Evolutionary conservation across 2,888 invertebrate genomes (phyloP).

Genomic region (Trissoscelio sp.): DNA sequence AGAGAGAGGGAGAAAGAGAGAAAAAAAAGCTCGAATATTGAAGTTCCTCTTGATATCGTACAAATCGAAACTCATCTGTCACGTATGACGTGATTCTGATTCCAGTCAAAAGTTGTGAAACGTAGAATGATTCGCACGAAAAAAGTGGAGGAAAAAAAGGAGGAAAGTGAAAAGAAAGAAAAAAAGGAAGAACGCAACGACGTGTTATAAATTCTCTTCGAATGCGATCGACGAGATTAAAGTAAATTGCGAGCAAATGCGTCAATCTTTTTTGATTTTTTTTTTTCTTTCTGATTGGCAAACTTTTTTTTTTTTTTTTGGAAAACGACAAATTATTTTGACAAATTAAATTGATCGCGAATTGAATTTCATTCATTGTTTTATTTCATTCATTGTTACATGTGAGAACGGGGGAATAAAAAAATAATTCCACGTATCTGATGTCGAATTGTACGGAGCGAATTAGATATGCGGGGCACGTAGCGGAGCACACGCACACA

Average conservation of each 20-base stretch:
- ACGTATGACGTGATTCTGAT: slow-evolving; percentile 57
- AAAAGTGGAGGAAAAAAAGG: not conserved
- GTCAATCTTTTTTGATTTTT: not conserved
- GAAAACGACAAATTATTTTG: no score
- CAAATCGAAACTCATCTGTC: slow-evolving; percentile 60
- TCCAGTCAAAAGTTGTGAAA: slow-evolving; percentile 47
- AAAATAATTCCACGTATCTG: slow-evolving; percentile 48
- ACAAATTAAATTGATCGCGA: slow-evolving; percentile 40
- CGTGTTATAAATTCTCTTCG: slow-evolving; percentile 20
- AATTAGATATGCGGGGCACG: slow-evolving; percentile 61
- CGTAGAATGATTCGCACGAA: slow-evolving; percentile 47
- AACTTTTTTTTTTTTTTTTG: no score
- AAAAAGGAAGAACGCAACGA: slow-evolving; percentile 12
- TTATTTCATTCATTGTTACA: slow-evolving; percentile 59
- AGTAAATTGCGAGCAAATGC: not conserved
- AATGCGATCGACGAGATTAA: slow-evolving; percentile 19
- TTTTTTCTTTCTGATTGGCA: not conserved
- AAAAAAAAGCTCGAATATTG: slow-evolving; percentile 48
- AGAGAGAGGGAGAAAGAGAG: no score
- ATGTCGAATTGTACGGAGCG: slow-evolving; percentile 53
- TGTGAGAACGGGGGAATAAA: slow-evolving; percentile 36
- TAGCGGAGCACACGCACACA: slow-evolving; percentile 51
- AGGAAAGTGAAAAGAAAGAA: not conserved
- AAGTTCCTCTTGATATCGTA: slow-evolving; percentile 47
- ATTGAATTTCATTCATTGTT: slow-evolving; percentile 54